Conservation (phyloP, 1,140 invertebrate genomes). For the Drosophila malerkotliana region DNA sequence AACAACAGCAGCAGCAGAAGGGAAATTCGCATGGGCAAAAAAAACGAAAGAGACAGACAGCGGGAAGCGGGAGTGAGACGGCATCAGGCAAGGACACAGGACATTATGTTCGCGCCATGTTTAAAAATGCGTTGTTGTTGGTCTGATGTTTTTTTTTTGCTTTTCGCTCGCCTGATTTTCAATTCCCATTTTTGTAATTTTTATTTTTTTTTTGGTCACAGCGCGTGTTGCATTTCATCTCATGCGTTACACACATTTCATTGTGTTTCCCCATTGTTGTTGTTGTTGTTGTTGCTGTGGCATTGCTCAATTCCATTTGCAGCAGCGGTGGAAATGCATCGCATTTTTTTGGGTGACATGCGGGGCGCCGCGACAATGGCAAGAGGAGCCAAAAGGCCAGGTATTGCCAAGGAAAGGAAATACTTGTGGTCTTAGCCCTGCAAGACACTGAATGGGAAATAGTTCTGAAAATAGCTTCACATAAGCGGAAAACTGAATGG, state of each 20-base stretch:
- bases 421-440: slow-evolving; percentile 25
- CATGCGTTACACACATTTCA: slow-evolving; percentile 76
- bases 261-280: slow-evolving; percentile 25
- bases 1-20: slow-evolving; percentile 50
- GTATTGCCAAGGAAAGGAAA: slow-evolving; percentile 26
- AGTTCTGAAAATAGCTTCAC: slow-evolving; percentile 34
- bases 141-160: slow-evolving; percentile 32
- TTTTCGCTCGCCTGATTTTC: slow-evolving; percentile 47
- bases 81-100: slow-evolving; percentile 75
- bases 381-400: slow-evolving; percentile 22
- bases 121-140: slow-evolving; percentile 59
- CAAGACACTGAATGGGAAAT: slow-evolving; percentile 25
- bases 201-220: slow-evolving; percentile 40
- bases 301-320: slow-evolving; percentile 51
- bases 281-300: slow-evolving; percentile 11
- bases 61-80: slow-evolving; percentile 10
- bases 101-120: slow-evolving; percentile 84
- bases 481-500: slow-evolving; percentile 26
- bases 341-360: slow-evolving; percentile 64
- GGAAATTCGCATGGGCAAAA: slow-evolving; percentile 52
- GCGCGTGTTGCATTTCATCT: slow-evolving; percentile 70
- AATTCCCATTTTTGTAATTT: slow-evolving; percentile 57
- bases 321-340: slow-evolving; percentile 66
- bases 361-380: slow-evolving; percentile 54
- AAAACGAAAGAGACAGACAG: slow-evolving; percentile 33